Percentiles rank a stretch among this genome's conserved stretches.
Evolutionary conservation across 2,888 invertebrate genomes (phyloP).

Genomic region (Myathropa florea): DNA sequence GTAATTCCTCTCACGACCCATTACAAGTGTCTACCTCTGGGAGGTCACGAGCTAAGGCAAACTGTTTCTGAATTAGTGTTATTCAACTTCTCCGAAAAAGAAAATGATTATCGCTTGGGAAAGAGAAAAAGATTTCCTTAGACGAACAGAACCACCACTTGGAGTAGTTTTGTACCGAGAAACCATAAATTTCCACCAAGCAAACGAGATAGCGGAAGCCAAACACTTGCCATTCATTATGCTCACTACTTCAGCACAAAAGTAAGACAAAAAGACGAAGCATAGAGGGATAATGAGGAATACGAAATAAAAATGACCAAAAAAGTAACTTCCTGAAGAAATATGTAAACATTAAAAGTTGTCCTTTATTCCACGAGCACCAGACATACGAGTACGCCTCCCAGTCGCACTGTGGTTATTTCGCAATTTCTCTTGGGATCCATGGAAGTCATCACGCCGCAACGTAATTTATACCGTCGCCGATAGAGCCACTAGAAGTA

Average conservation of each 20-base stretch:
- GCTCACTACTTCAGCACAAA: constrained; percentile 14
- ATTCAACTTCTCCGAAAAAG: background rate
- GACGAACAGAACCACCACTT: background rate
- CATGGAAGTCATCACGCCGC: constrained; percentile 52
- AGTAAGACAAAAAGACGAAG: background rate
- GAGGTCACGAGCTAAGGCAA: background rate
- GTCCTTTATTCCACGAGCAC: background rate
- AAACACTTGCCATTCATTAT: background rate
- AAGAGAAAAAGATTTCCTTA: background rate
- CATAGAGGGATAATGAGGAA: background rate
- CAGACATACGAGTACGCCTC: background rate
- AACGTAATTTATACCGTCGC: constrained; percentile 59
- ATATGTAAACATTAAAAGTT: constrained; percentile 49
- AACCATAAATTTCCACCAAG: background rate
- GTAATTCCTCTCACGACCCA: background rate
- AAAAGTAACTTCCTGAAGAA: constrained; percentile 34
- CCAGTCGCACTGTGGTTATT: background rate
- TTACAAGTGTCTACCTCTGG: background rate
- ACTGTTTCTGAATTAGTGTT: background rate
- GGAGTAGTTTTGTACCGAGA: background rate
- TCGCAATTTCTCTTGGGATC: constrained; percentile 35
- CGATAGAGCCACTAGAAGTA: constrained; percentile 46
- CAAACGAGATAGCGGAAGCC: background rate
- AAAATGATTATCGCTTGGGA: background rate
- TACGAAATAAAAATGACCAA: constrained; percentile 14